A percentile compares a stretch with the other conserved stretches of the same genome.
These are phyloP conservation scores for Drosophila tsacasi DNA, from an alignment of 1,140 invertebrate species.

Conservation along the genomic window DNA sequence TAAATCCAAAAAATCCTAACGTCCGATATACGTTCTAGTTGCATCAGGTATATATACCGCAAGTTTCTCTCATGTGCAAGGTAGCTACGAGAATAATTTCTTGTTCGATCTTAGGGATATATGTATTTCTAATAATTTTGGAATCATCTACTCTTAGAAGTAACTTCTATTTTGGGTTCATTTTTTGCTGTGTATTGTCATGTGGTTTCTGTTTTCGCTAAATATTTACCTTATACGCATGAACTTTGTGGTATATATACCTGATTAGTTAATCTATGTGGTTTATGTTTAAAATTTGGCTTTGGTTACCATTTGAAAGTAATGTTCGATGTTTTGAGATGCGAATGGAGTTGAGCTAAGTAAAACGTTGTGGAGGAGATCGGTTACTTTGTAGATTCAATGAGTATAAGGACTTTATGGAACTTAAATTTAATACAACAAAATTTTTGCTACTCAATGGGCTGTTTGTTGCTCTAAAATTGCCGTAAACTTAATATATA, in stretches of 20 bases:
- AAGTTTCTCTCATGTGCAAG: conserved; percentile 3
- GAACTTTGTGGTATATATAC: conserved; percentile 11
- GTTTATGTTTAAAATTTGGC: conserved; percentile 51
- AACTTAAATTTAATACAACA: background rate
- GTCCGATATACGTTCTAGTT: conserved; percentile 43
- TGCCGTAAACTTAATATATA: background rate
- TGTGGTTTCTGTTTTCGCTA: conserved; percentile 17
- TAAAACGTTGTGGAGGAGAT: background rate
- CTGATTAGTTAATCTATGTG: conserved; percentile 35
- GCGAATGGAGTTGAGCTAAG: conserved; percentile 10
- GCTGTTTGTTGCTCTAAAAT: background rate
- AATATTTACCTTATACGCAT: conserved; percentile 17
- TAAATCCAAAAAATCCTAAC: conserved; percentile 66
- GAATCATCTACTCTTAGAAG: conserved; percentile 27
- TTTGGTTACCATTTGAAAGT: conserved; percentile 42
- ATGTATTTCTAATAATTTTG: conserved; percentile 5
- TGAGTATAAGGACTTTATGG: background rate
- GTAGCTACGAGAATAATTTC: conserved; percentile 10
- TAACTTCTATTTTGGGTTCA: conserved; percentile 23
- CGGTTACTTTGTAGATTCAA: background rate
- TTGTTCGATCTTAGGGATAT: conserved; percentile 15
- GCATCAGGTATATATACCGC: conserved; percentile 11
- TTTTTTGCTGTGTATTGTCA: conserved; percentile 30
- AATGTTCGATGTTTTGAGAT: conserved; percentile 31
- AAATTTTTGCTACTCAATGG: background rate